Base-by-base conservation (phyloP, 2,888 invertebrate species). In the Maniola hyperantus region DNA sequence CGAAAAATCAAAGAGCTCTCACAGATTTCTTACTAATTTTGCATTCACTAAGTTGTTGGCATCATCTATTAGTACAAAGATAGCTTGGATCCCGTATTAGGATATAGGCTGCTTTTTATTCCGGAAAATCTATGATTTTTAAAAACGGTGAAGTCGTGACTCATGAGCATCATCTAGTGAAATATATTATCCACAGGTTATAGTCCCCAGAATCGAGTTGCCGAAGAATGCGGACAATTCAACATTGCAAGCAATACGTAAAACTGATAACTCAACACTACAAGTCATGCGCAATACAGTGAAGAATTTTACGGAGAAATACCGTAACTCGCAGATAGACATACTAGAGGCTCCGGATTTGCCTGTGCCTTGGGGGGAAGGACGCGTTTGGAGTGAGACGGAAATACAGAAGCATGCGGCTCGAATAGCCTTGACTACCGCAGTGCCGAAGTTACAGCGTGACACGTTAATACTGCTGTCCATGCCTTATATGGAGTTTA, bases 381-480 rank as follows among this genome's bases (percentile, higher is more conserved):
- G 62, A 61, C 50, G 58, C 42, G 20, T 15, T 72, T 65, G 1
- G 71, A 61, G 54, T 62, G 72, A 91, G 1, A 71, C 95, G 18
- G 96, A 97, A 87, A 88, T 96, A 71, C 94, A 95, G 5, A 81
- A 95, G 57, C 94, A 93, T 71, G 96, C 96, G 82, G 94, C 96
- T 70, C 95, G 7, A 85, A 61, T 94, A 18, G 87, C 96, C 13
- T 90, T 95, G 26, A 96, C 96, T 85, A 89, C 95, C 70, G 94
- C 96, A 0, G 81, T 96, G 63, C 93, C 94, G 71, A 96, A 96
- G 82, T 93, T 97, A 71, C 93, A 95, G 4, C 86, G 94, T 0
- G 97, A 97, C 71, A 95, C 96, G 76, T 88, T 98, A 8, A 86
- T 97, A 67, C 88, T 97, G 71, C 85, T 96, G 72, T 93, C 94